A percentile compares a stretch with the other conserved stretches of the same genome.
Conservation (phyloP, 1,140 invertebrate genomes). For the Mylabris phalerata region DNA sequence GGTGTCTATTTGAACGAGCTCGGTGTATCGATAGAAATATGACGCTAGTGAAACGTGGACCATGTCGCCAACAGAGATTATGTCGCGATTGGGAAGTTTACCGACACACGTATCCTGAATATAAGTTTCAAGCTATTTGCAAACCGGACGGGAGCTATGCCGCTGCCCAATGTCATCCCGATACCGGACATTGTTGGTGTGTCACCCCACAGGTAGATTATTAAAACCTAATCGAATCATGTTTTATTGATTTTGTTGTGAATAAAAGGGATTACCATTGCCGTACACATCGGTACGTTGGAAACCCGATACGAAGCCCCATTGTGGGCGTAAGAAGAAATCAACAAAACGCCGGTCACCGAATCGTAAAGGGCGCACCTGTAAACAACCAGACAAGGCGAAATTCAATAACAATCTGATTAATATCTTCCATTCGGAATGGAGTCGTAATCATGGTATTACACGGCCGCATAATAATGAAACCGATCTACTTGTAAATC, state of each 20-base stretch:
- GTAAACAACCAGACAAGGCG: constrained; percentile 63
- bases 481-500: constrained; percentile 48
- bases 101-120: constrained; percentile 1
- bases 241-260: background rate
- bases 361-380: constrained; percentile 40
- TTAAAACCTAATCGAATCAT: background rate
- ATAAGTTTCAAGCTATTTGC: constrained; percentile 55
- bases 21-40: constrained; percentile 63
- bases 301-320: constrained; percentile 53
- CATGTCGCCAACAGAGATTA: constrained; percentile 47
- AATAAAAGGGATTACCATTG: constrained; percentile 60
- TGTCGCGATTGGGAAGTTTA: constrained; percentile 28
- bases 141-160: constrained; percentile 74
- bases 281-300: constrained; percentile 62
- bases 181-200: constrained; percentile 76
- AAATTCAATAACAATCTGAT: constrained; percentile 77
- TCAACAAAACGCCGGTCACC: constrained; percentile 24
- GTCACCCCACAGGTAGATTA: constrained; percentile 53
- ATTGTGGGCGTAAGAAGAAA: constrained; percentile 48
- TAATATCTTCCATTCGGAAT: constrained; percentile 75
- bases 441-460: constrained; percentile 46
- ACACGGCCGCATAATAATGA: constrained; percentile 26
- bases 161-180: constrained; percentile 73
- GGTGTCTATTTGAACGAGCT: constrained; percentile 66
- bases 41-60: constrained; percentile 61